Conservation (phyloP, 2,113 vertebrate genomes). For the Bos indicus region DNA sequence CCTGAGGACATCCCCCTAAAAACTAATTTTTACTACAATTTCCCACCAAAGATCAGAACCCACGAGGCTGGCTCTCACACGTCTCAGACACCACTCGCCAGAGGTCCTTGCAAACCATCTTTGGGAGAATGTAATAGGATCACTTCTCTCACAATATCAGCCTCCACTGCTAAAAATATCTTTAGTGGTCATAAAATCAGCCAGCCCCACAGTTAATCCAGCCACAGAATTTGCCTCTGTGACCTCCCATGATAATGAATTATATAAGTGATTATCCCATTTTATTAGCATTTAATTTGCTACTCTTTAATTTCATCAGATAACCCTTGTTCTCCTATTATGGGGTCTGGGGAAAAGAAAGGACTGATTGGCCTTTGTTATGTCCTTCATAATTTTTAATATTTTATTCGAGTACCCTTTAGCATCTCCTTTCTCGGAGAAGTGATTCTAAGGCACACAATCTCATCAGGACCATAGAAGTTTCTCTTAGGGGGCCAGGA, state of each 20-base stretch:
- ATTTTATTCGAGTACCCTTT: conserved; percentile 63
- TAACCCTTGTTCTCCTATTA: conserved; percentile 63
- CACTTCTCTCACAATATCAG: neutral
- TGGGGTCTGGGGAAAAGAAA: conserved; percentile 56
- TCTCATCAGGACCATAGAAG: conserved; percentile 37
- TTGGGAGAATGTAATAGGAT: neutral
- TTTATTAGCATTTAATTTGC: conserved; percentile 70
- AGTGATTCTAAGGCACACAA: conserved; percentile 38
- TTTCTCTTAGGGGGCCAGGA: neutral
- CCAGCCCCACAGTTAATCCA: conserved; percentile 49
- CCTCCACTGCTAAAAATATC: conserved; percentile 49
- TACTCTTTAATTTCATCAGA: conserved; percentile 67
- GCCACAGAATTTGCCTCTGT: conserved; percentile 56
- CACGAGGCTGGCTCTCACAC: neutral
- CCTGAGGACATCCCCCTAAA: neutral
- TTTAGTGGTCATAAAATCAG: conserved; percentile 50
- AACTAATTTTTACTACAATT: neutral
- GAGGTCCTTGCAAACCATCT: neutral
- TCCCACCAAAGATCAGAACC: neutral
- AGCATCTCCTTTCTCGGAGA: conserved; percentile 39
- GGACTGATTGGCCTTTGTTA: conserved; percentile 60
- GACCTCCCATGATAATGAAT: conserved; percentile 65
- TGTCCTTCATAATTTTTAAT: conserved; percentile 62
- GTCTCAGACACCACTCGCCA: neutral
- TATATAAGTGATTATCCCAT: conserved; percentile 61